Conservation (phyloP, 2,888 invertebrate genomes). For the Pachymerium ferrugineum region DNA sequence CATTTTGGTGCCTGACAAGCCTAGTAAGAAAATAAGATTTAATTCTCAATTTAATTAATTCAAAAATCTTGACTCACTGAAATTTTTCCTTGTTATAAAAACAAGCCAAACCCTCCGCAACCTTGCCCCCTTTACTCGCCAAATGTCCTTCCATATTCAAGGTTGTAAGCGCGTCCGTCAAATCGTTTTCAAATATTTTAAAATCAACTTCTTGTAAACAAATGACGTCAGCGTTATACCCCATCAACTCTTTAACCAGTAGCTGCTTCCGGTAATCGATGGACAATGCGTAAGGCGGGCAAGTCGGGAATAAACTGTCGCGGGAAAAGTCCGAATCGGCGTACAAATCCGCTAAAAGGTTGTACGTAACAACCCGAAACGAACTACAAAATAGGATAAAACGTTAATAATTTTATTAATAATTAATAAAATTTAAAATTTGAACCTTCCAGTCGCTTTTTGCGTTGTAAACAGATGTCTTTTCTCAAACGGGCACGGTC, state of each 20-base stretch:
- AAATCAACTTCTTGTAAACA: conserved; percentile 90
- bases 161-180: conserved; percentile 57
- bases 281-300: conserved; percentile 70
- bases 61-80: conserved; percentile 47
- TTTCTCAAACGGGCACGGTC: conserved; percentile 70
- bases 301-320: conserved; percentile 71
- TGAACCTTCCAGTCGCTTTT: conserved; percentile 57
- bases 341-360: conserved; percentile 85
- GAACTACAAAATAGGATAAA: conserved; percentile 40
- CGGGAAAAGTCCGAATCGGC: conserved; percentile 75
- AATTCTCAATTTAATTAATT: background rate
- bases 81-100: conserved; percentile 69
- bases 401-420: background rate
- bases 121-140: conserved; percentile 65
- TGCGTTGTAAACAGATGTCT: conserved; percentile 67
- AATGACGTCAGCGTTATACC: conserved; percentile 84
- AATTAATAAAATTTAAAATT: conserved; percentile 28
- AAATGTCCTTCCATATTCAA: conserved; percentile 59
- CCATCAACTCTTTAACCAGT: conserved; percentile 69
- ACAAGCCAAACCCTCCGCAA: conserved; percentile 73
- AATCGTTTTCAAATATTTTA: conserved; percentile 64
- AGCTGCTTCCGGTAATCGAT: conserved; percentile 83
- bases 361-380: conserved; percentile 78
- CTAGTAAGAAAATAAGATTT: conserved; percentile 25
- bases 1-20: conserved; percentile 30